These are phyloP conservation scores for Chaetodon trifascialis DNA, from an alignment of 2,113 vertebrate genomes.

Conservation along the genomic window DNA sequence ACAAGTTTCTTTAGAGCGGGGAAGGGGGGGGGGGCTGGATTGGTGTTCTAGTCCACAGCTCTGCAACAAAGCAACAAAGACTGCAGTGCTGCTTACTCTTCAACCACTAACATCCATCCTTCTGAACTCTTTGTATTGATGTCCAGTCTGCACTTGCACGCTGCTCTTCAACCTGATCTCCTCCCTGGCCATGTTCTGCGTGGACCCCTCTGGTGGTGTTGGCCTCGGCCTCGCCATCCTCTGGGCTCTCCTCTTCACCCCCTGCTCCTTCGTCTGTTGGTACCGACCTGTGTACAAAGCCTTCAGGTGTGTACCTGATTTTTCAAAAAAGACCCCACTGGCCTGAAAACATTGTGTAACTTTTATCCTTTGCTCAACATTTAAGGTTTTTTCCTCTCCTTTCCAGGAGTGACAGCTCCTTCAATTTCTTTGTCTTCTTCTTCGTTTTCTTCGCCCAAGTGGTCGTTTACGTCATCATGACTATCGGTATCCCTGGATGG, in stretches of 20 bases:
- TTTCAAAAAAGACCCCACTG: background rate
- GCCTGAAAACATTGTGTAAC: background rate
- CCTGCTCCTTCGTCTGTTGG: conserved; percentile 97
- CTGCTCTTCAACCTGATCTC: conserved; percentile 92
- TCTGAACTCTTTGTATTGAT: background rate
- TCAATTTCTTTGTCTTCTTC: conserved; percentile 99
- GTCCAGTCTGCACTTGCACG: conserved; percentile 86
- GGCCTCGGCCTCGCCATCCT: conserved; percentile 94
- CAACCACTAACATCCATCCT: background rate
- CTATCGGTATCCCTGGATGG: conserved; percentile 94
- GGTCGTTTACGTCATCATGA: conserved; percentile 90
- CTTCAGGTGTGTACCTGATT: conserved; percentile 87
- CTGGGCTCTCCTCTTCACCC: conserved; percentile 93
- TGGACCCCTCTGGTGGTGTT: conserved; percentile 80
- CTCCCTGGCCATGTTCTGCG: conserved; percentile 91
- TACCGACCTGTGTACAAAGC: conserved; percentile 97
- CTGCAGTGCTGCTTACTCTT: background rate
- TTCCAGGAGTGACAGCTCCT: conserved; percentile 95
- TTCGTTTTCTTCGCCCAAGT: conserved; percentile 96
- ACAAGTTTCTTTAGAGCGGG: background rate
- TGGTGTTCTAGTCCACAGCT: background rate
- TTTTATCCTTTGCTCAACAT: background rate
- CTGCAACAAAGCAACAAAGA: background rate
- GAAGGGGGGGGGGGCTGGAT: background rate
- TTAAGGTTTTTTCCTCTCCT: background rate